Conservation (phyloP, 2,888 invertebrate genomes). For the Macrosoma leucophasiata region DNA sequence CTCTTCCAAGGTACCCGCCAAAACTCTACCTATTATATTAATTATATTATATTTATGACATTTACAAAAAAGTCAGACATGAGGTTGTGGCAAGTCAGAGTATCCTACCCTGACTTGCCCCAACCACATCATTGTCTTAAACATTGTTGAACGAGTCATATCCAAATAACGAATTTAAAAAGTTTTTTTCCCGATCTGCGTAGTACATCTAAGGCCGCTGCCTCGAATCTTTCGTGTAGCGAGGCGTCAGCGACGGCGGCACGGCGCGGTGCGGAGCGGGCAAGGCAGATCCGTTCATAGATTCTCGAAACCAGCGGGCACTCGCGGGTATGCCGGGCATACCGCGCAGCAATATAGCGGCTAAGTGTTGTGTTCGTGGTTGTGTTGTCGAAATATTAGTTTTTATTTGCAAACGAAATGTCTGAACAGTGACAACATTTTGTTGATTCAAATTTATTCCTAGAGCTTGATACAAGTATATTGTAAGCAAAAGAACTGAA, state of each 20-base stretch:
- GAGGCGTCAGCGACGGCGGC: conserved; percentile 19
- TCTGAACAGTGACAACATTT: conserved; percentile 8
- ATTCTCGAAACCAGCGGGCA: conserved; percentile 23
- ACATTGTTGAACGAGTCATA: too few relatives aligned
- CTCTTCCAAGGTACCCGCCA: too few relatives aligned
- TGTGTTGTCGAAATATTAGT: conserved; percentile 14
- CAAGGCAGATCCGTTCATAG: conserved; percentile 21
- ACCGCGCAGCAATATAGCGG: conserved; percentile 20
- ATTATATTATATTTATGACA: too few relatives aligned
- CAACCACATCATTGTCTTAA: too few relatives aligned
- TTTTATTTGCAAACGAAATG: conserved; percentile 17
- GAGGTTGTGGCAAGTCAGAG: too few relatives aligned
- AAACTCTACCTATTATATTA: too few relatives aligned
- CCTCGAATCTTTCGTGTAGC: not conserved
- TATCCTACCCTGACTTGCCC: too few relatives aligned
- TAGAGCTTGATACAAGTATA: conserved; percentile 3
- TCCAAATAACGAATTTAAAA: too few relatives aligned
- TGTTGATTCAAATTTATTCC: conserved; percentile 5
- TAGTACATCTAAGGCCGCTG: not conserved
- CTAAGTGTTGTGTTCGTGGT: conserved; percentile 13
- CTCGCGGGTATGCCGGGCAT: not conserved
- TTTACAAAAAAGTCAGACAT: too few relatives aligned
- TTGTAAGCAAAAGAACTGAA: conserved; percentile 7
- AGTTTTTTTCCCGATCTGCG: too few relatives aligned
- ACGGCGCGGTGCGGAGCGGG: conserved; percentile 17